Evolutionary conservation across 2,797 vertebrate genomes (phyloP), one percentile per base, ranked within the genome.

Genomic region (Scolopax rusticola): DNA sequence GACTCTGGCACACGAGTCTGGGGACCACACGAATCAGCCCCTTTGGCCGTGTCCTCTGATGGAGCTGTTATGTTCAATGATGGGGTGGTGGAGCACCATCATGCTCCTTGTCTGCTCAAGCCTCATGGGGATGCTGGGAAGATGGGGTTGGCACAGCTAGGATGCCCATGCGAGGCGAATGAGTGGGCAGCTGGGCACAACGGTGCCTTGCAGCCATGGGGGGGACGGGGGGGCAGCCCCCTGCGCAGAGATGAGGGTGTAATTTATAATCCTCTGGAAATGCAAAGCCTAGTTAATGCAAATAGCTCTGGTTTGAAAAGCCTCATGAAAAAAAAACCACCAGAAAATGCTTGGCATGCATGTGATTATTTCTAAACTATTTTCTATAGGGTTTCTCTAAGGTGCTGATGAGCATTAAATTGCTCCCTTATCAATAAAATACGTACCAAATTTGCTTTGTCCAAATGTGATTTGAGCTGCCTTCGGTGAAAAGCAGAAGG

Each of bases 41-140:
- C 32, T 47, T 38, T 4, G 23, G n/a, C 27, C 19, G 19, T 3
- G 32, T 45, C 20, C 65, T 40, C 5, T 10, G 15, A 18, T 2
- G 0, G 40, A 15, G 40, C n/a, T 64, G 28, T 14, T 12, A 3
- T 0, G 0, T 14, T 38, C 28, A 8, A 0, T 2, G 30, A 4
- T 7, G 30, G 63, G 32, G 30, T 53, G 6, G 0, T 10, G 21
- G 50, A 51, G 45, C 53, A 43, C 17, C 27, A 3, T 5, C 2
- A 0, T 1, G 5, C 19, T n/a, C 40, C 1, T 0, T 13, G 40
- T 40, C 43, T 0, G 0, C 20, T 16, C 1, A 4, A 75, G 61
- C 43, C 47, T 33, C 50, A 14, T 0, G 1, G 50, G n/a, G 45
- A 25, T 3, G 1, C 54, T 41, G 64, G 63, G 51, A 73, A 16